Evolutionary conservation across 2,888 invertebrate species (phyloP).

Genomic region (Loripinus fragilis): DNA sequence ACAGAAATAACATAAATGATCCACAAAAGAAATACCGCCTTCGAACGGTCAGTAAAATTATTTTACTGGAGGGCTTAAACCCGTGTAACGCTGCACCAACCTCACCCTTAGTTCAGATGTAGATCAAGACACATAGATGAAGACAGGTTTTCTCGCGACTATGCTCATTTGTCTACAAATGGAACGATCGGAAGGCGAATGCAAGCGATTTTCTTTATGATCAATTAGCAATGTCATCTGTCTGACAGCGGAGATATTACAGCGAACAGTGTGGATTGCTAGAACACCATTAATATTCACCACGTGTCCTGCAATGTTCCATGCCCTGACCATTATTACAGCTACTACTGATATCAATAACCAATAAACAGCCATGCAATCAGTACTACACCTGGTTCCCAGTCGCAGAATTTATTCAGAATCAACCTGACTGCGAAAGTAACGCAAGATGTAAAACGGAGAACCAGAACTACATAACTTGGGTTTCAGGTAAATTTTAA

Average conservation of each 20-base stretch:
- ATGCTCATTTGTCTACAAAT: too few relatives aligned
- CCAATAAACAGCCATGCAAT: constrained; percentile 7
- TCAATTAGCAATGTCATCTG: constrained; percentile 14
- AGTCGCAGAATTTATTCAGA: too few relatives aligned
- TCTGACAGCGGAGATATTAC: constrained; percentile 7
- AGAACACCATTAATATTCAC: not conserved
- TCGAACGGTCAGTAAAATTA: too few relatives aligned
- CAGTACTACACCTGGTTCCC: not conserved
- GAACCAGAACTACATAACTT: constrained; percentile 8
- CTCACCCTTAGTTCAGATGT: too few relatives aligned
- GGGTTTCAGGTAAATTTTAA: constrained; percentile 19
- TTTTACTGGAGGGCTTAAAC: too few relatives aligned
- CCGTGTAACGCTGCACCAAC: too few relatives aligned
- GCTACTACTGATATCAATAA: not conserved
- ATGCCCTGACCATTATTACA: constrained; percentile 10
- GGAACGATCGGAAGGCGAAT: not conserved
- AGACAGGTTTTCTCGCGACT: too few relatives aligned
- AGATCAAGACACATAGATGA: too few relatives aligned
- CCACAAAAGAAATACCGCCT: too few relatives aligned
- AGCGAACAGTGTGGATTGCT: not conserved
- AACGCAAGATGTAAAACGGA: not conserved
- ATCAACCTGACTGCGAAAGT: too few relatives aligned
- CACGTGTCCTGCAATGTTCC: constrained; percentile 11
- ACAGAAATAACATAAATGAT: too few relatives aligned
- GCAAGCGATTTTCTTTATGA: constrained; percentile 1